These are phyloP conservation scores for Dolichomitus sp. DNA, from an alignment of 2,888 invertebrate genomes.

Conservation along the genomic window DNA sequence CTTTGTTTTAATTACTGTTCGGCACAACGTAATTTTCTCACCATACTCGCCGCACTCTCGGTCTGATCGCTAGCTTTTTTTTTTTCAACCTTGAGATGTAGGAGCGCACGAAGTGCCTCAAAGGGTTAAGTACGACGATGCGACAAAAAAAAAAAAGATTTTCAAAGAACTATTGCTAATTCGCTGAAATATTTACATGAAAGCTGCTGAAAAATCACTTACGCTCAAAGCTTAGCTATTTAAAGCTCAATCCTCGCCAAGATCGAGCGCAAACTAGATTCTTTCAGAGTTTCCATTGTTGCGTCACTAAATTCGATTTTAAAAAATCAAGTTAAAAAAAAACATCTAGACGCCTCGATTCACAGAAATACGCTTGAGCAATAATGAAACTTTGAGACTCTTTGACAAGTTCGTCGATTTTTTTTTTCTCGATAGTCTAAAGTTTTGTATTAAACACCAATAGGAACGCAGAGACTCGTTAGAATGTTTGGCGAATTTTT, in stretches of 20 bases:
- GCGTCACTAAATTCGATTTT: constrained; percentile 38
- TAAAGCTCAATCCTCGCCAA: not conserved
- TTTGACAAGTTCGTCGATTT: constrained; percentile 43
- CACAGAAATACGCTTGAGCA: constrained; percentile 63
- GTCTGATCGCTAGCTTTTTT: not conserved
- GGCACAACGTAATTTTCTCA: not conserved
- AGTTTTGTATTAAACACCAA: constrained; percentile 60
- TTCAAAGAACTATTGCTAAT: constrained; percentile 42
- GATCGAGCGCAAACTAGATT: constrained; percentile 27
- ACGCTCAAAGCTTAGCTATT: constrained; percentile 18
- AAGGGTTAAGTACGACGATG: constrained; percentile 58
- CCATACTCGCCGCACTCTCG: not conserved
- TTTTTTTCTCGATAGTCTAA: constrained; percentile 43
- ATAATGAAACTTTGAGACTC: constrained; percentile 61
- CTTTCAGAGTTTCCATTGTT: constrained; percentile 38
- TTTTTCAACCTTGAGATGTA: not conserved
- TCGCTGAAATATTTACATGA: constrained; percentile 64
- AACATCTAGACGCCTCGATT: constrained; percentile 58
- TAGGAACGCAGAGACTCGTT: constrained; percentile 61
- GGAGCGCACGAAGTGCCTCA: not conserved
- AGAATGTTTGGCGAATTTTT: constrained; percentile 61
- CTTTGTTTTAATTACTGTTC: not conserved
- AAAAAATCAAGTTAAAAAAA: constrained; percentile 42
- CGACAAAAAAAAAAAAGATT: constrained; percentile 49
- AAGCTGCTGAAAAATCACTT: constrained; percentile 54